A percentile compares a stretch with the other conserved stretches of the same genome.
Evolutionary conservation across 1,140 invertebrate species (phyloP).

Genomic region (Drosophila tristis): DNA sequence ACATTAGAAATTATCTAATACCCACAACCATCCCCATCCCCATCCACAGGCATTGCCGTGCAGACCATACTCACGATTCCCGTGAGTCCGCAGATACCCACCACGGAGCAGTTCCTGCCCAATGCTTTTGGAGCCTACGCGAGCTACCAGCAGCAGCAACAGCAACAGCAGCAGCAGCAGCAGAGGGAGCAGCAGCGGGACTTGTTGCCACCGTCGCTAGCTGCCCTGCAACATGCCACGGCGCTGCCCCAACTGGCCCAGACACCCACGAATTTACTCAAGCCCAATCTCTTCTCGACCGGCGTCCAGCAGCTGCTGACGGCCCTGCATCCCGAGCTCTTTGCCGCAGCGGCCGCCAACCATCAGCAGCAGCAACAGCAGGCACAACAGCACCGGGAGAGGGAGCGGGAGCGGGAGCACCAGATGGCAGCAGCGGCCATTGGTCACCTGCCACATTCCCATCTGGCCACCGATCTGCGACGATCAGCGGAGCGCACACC

Average conservation of each 20-base stretch:
- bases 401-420: conserved; percentile 30
- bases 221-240: conserved; percentile 65
- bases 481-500: conserved; percentile 66
- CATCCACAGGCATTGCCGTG: conserved; percentile 92
- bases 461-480: conserved; percentile 62
- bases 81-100: conserved; percentile 93
- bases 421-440: conserved; percentile 36
- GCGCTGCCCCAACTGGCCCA: conserved; percentile 74
- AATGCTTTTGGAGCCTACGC: conserved; percentile 79
- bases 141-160: conserved; percentile 72
- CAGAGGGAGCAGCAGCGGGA: conserved; percentile 57
- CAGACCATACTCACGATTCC: conserved; percentile 97
- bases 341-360: conserved; percentile 77
- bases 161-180: conserved; percentile 56
- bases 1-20: background rate
- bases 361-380: conserved; percentile 78
- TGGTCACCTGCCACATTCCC: conserved; percentile 59
- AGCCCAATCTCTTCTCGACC: conserved; percentile 80
- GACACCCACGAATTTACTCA: conserved; percentile 82
- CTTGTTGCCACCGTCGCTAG: conserved; percentile 55
- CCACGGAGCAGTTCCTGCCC: conserved; percentile 84
- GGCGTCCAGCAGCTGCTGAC: conserved; percentile 82
- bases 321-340: conserved; percentile 79
- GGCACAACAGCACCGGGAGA: conserved; percentile 39
- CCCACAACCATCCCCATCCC: conserved; percentile 9